phyloP scores from a whole-genome alignment of 2,113 vertebrate species.

The Colinus virginianus region DNA sequence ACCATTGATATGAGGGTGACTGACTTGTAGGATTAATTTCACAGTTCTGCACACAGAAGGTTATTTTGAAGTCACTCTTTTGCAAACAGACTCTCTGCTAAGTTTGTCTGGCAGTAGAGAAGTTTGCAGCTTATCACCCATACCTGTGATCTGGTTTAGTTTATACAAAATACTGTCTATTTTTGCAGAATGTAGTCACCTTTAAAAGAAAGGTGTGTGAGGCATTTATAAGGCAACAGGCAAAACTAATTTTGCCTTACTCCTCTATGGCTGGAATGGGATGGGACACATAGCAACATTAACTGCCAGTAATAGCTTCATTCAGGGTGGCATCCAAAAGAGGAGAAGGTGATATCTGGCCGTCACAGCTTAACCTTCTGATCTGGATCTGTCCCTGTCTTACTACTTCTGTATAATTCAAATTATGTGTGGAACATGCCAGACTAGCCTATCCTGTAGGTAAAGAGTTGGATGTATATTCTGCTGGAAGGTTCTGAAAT shows the following conservation, averaged over 20 bases:
- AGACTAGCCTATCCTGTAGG: background rate
- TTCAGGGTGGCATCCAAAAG: background rate
- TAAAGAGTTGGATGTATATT: background rate
- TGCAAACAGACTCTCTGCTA: background rate
- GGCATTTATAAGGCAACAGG: background rate
- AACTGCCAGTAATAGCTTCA: background rate
- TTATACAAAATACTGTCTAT: background rate
- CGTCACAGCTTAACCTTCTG: background rate
- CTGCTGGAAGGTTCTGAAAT: background rate
- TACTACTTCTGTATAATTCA: background rate
- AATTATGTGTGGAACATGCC: background rate
- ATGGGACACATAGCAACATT: background rate
- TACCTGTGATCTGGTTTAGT: background rate
- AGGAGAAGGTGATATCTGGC: background rate
- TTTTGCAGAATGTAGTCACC: background rate
- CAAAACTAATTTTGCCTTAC: background rate
- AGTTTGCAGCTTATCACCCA: background rate
- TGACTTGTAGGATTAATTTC: background rate
- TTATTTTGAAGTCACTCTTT: background rate
- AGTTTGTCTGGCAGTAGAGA: background rate
- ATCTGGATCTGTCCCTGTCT: background rate
- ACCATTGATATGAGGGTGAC: background rate
- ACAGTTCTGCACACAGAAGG: background rate
- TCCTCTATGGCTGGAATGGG: background rate
- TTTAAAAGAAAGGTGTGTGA: background rate